Conservation (phyloP, 2,113 vertebrate species). For the Macrotis lagotis region DNA sequence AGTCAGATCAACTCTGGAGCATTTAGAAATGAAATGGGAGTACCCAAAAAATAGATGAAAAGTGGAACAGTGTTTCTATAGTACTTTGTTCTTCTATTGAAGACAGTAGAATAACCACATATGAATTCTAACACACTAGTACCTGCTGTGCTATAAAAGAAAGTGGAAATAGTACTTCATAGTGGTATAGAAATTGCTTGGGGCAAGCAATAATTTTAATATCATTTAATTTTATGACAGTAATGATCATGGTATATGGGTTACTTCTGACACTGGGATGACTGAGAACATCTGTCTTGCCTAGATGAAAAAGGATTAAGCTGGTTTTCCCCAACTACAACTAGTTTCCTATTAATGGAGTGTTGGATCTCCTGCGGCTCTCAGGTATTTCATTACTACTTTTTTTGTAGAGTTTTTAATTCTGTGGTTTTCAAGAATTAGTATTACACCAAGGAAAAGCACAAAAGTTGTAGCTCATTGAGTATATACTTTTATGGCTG, state of each 20-base stretch:
- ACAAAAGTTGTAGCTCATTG: not conserved
- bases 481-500: not conserved
- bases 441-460: not conserved
- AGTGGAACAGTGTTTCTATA: not conserved
- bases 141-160: not conserved
- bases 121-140: not conserved
- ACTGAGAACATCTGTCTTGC: not conserved
- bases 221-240: not conserved
- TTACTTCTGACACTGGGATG: not conserved
- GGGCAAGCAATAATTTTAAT: not conserved
- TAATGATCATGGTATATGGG: not conserved
- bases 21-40: not conserved
- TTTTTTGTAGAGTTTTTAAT: not conserved
- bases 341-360: not conserved
- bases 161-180: not conserved
- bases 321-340: not conserved
- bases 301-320: not conserved
- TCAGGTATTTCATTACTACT: not conserved
- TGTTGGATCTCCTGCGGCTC: not conserved
- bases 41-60: not conserved
- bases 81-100: not conserved
- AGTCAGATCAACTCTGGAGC: not conserved
- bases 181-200: not conserved
- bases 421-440: not conserved
- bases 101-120: not conserved